Base-by-base conservation (phyloP, 2,797 vertebrate species). In the Xyrichtys novacula region DNA sequence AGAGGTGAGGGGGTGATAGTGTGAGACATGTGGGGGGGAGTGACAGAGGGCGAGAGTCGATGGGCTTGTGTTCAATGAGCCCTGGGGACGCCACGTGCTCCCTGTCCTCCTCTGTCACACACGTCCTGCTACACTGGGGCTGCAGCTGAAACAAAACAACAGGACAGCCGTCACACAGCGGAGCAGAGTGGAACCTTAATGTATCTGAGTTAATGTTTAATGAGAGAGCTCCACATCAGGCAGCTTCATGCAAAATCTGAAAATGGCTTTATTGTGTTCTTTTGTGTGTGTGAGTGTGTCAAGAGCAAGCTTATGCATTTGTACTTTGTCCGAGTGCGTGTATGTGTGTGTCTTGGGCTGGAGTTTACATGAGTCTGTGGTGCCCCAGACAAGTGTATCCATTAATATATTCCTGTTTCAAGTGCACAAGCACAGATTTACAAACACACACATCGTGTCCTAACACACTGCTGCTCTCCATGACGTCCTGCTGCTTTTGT, bases 231-330 rank as follows among this genome's bases (percentile, higher is more conserved):
- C 65, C 84, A 47, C 84, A 89, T 89, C 85, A 82, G 72, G 78
- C 84, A 57, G 81, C 65, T 79, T 80, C 73, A 71, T 82, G 84
- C 63, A 69, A 90, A 88, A 86, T 36, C 71, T 73, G 89, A 84
- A 93, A 93, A 94, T 92, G 89, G 92, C 84, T 93, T 91, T 91
- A 89, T 85, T 88, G 87, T 90, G 89, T 91, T 85, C 29, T 46
- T 32, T 52, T 19, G 47, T 26, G 62, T 58, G 54, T 55, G 20
- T 64, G 60, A 53, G 42, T 15, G 40, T 52, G 46, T 25, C 46
- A 34, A 17, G 43, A 65, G 58, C 60, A 54, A 38, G 56, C 71
- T 87, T 85, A 80, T 83, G 76, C 76, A 76, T 82, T 73, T 87
- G 85, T 71, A 74, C 79, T 79, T 61, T 61, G 74, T 46, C 40